Evolutionary conservation across 2,113 vertebrate genomes (phyloP).

Genomic region (Chamaetylas fuelleborni): DNA sequence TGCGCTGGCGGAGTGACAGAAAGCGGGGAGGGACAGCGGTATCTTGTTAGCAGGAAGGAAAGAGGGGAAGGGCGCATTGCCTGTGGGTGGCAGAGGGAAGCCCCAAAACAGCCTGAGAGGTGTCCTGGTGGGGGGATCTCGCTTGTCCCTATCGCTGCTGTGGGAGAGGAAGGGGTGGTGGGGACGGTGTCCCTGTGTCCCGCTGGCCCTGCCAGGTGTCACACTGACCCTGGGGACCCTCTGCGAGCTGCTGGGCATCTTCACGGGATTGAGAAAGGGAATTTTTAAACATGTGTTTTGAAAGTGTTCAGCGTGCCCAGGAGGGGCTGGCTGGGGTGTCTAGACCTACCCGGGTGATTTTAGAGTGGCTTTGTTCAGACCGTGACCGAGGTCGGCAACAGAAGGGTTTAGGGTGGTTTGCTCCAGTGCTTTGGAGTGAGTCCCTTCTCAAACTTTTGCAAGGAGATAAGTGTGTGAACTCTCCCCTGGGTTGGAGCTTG

Average conservation of each 20-base stretch:
- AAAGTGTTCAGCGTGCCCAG: fast-evolving
- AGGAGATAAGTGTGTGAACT: not conserved
- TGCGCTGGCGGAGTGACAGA: not conserved
- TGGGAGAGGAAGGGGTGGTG: not conserved
- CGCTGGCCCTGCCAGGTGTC: not conserved
- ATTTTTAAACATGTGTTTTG: not conserved
- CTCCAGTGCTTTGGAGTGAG: not conserved
- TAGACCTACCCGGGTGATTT: not conserved
- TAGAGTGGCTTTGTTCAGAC: not conserved
- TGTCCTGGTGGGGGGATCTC: fast-evolving
- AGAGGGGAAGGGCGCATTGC: not conserved
- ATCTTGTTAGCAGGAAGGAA: not conserved
- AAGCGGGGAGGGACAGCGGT: fast-evolving
- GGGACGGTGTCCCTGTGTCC: not conserved
- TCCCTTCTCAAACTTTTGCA: not conserved
- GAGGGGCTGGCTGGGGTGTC: not conserved
- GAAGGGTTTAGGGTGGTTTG: not conserved
- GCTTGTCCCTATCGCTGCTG: fast-evolving
- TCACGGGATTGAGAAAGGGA: not conserved
- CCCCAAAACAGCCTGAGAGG: not conserved
- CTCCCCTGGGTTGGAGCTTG: not conserved
- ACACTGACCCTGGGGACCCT: not conserved
- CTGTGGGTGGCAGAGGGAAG: not conserved
- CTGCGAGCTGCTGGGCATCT: not conserved
- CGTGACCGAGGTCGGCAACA: not conserved